Evolutionary conservation across 2,888 invertebrate species (phyloP).

Genomic region (Chaitophorus viminalis): DNA sequence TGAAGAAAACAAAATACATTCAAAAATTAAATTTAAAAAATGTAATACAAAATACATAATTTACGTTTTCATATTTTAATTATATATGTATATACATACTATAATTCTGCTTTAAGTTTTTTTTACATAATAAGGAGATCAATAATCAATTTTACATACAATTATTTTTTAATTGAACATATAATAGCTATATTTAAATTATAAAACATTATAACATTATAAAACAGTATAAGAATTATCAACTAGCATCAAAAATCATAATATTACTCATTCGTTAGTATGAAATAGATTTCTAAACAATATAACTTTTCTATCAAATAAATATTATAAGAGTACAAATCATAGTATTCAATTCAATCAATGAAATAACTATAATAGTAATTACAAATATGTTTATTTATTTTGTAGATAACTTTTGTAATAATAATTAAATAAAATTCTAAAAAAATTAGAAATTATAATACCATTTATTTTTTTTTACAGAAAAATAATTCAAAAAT

Average conservation of each 20-base stretch:
- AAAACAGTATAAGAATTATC: neutral
- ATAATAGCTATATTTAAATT: neutral
- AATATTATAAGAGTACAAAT: neutral
- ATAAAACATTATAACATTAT: neutral
- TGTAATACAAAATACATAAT: neutral
- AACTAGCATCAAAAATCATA: neutral
- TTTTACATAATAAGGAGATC: neutral
- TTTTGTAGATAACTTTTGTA: neutral
- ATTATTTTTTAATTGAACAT: neutral
- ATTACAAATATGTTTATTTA: neutral
- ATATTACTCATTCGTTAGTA: neutral
- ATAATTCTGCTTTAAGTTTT: neutral
- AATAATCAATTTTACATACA: neutral
- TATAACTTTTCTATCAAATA: neutral
- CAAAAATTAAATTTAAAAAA: neutral
- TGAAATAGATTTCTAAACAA: neutral
- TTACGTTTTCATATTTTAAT: neutral
- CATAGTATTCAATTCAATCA: neutral
- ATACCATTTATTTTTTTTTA: neutral
- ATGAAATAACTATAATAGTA: neutral
- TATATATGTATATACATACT: neutral
- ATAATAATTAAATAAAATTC: neutral
- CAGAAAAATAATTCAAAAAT: neutral
- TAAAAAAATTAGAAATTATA: neutral
- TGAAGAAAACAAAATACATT: neutral